phyloP scores from a whole-genome alignment of 92 coral and sea anemone species.

The Porites evermanni region DNA sequence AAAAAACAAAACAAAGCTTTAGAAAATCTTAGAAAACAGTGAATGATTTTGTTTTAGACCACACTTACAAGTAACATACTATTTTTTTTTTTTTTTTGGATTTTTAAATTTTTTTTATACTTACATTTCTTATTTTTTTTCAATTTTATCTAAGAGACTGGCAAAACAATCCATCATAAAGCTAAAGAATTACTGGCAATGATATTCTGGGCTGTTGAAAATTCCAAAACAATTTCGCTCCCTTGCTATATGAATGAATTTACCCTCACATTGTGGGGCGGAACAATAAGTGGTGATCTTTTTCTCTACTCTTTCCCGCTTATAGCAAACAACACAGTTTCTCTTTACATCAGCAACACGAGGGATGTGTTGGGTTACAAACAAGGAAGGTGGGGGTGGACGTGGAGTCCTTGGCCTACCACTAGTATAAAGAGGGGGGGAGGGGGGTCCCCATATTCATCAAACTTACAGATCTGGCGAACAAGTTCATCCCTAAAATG shows the following conservation, averaged over 20 bases:
- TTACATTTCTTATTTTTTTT: no score
- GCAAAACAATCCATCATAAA: no score
- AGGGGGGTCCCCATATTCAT: conserved; percentile 43
- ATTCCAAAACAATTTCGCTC: conserved; percentile 21
- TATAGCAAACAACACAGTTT: conserved; percentile 30
- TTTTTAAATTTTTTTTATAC: no score
- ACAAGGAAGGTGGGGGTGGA: neutral
- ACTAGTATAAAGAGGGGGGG: no score
- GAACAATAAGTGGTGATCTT: conserved; percentile 1
- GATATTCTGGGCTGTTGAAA: conserved; percentile 48
- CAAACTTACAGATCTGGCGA: conserved; percentile 50
- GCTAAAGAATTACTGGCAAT: neutral
- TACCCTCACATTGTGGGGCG: conserved; percentile 31
- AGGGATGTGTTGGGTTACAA: conserved; percentile 39
- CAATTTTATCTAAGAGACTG: no score
- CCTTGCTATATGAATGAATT: conserved; percentile 31
- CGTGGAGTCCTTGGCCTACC: neutral
- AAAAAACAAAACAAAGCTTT: no score
- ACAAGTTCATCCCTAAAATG: conserved; percentile 60
- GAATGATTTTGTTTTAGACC: no score
- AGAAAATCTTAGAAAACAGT: no score
- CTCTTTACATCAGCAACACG: neutral
- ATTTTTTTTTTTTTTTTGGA: no score
- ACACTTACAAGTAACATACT: no score
- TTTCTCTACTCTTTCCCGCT: conserved; percentile 9